Evolutionary conservation across 2,888 invertebrate genomes (phyloP).

Genomic region (Mantis religiosa): DNA sequence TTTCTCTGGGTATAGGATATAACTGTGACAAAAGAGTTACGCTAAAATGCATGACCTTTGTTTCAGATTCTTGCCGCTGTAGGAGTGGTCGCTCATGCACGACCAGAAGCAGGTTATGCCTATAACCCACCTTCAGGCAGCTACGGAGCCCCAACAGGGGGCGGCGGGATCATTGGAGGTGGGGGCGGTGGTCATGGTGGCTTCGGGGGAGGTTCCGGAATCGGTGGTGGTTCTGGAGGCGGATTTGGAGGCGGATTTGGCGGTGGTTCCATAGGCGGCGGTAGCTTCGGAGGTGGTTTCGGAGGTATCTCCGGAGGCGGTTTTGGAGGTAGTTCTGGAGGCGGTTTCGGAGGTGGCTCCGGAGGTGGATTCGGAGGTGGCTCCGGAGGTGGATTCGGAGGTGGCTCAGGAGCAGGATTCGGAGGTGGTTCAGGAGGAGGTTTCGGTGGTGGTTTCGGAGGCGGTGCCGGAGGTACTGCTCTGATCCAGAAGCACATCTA

Average conservation of each 20-base stretch:
- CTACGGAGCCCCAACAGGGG: constrained; percentile 34
- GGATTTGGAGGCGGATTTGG: constrained; percentile 26
- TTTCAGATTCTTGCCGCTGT: constrained; percentile 35
- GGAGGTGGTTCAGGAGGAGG: constrained; percentile 20
- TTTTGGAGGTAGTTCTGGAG: constrained; percentile 24
- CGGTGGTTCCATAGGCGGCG: constrained; percentile 4
- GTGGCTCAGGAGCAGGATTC: constrained; percentile 25
- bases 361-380: constrained; percentile 35
- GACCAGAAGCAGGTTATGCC: constrained; percentile 32
- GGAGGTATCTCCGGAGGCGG: constrained; percentile 21
- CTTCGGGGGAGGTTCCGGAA: constrained; percentile 33
- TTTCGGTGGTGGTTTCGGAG: constrained; percentile 10
- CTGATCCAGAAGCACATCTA: constrained; percentile 83
- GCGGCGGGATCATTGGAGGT: constrained; percentile 36
- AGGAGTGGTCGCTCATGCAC: constrained; percentile 34
- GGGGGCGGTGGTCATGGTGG: constrained; percentile 33
- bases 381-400: constrained; percentile 20
- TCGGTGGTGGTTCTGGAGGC: constrained; percentile 33
- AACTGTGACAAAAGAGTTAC: no score
- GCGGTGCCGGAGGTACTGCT: constrained; percentile 27
- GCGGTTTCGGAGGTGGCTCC: constrained; percentile 36
- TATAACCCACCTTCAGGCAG: constrained; percentile 26
- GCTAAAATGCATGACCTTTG: no score
- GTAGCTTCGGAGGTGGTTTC: constrained; percentile 2
- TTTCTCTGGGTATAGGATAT: no score